These are phyloP conservation scores for Maccullochella peelii DNA, from an alignment of 2,113 vertebrate species.

Conservation along the genomic window DNA sequence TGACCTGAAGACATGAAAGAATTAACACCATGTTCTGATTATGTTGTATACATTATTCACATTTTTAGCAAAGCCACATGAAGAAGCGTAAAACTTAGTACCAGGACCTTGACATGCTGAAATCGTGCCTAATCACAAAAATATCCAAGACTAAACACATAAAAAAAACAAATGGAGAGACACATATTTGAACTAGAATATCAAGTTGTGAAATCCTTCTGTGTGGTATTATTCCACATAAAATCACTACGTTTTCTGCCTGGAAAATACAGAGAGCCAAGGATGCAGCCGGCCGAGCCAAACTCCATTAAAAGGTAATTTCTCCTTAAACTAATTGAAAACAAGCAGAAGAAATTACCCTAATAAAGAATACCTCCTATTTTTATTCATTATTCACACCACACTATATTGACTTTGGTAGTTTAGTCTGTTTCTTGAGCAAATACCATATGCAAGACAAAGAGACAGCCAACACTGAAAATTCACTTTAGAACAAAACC, in stretches of 20 bases:
- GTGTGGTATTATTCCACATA: constrained; percentile 34
- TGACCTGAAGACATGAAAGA: constrained; percentile 29
- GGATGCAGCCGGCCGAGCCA: constrained; percentile 16
- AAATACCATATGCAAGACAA: not conserved
- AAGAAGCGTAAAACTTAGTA: not conserved
- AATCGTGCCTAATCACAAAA: not conserved
- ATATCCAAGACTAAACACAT: not conserved
- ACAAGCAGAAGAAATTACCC: constrained; percentile 23
- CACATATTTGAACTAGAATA: constrained; percentile 7
- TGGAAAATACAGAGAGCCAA: constrained; percentile 46
- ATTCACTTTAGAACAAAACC: not conserved
- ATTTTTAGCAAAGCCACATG: not conserved
- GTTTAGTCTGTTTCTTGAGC: not conserved
- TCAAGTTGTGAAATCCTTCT: not conserved
- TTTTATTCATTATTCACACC: constrained; percentile 17
- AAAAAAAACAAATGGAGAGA: constrained; percentile 8
- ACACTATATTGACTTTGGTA: not conserved
- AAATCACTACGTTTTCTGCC: constrained; percentile 27
- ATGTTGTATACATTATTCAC: not conserved
- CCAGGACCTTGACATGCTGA: not conserved
- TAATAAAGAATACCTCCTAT: constrained; percentile 17
- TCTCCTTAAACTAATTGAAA: constrained; percentile 12
- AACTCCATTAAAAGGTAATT: constrained; percentile 46
- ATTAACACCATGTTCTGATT: not conserved
- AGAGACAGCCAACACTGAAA: not conserved